These are phyloP conservation scores for Myopa testacea DNA, from an alignment of 2,888 invertebrate species.

Conservation along the genomic window DNA sequence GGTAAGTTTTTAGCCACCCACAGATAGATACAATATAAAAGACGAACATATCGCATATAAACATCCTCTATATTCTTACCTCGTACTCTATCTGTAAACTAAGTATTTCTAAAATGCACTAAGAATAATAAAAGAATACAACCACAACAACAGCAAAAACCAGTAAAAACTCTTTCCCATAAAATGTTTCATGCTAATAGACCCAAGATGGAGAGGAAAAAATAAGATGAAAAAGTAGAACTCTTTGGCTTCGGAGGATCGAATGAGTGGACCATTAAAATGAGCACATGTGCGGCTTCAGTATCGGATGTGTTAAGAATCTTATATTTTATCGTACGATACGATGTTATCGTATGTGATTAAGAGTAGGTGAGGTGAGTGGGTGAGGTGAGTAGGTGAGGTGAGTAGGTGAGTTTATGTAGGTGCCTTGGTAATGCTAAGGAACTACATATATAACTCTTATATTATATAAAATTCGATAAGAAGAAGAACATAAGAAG, in stretches of 20 bases:
- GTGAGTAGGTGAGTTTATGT: no score
- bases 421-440: no score
- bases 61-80: neutral
- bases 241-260: neutral
- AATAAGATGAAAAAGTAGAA: neutral
- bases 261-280: neutral
- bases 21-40: no score
- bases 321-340: no score
- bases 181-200: slow-evolving; percentile 12
- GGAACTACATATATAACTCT: no score
- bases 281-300: neutral
- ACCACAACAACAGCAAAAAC: neutral
- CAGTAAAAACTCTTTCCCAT: neutral
- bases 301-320: no score
- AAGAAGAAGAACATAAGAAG: no score
- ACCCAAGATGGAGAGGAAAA: neutral
- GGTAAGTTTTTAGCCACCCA: neutral
- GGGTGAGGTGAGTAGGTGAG: no score
- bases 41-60: no score
- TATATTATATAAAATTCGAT: no score
- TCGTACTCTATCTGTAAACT: neutral
- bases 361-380: no score
- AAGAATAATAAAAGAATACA: neutral
- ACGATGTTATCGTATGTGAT: no score
- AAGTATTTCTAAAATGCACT: neutral